A percentile compares a stretch with the other conserved stretches of the same genome.
phyloP scores from a whole-genome alignment of 2,888 invertebrate species.

The Lutraria lutraria region DNA sequence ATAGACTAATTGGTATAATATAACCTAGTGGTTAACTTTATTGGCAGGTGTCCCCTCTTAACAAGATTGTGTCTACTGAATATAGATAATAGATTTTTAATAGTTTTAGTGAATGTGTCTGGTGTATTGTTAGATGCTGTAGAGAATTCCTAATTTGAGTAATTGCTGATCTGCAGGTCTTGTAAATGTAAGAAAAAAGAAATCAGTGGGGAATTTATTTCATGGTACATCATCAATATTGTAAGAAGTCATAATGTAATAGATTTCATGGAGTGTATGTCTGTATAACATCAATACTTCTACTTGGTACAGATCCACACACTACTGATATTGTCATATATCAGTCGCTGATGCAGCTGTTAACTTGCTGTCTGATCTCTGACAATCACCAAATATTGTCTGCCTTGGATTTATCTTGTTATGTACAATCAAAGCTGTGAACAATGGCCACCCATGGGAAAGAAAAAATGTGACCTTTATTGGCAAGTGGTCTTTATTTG shows the following conservation, averaged over 20 bases:
- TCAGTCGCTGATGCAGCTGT: neutral
- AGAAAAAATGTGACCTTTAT: no score
- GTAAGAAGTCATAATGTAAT: conserved; percentile 13
- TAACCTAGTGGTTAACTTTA: no score
- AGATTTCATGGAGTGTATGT: neutral
- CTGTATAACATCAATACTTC: neutral
- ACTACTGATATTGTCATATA: neutral
- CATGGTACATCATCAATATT: conserved; percentile 10
- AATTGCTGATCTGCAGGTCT: neutral
- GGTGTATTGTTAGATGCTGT: no score
- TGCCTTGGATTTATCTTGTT: conserved; percentile 5
- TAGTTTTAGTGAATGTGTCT: no score
- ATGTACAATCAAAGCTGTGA: no score
- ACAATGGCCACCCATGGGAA: no score
- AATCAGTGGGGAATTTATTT: neutral
- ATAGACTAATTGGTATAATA: no score
- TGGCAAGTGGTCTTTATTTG: no score
- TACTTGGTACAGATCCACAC: neutral
- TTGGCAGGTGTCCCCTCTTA: no score
- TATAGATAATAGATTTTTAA: no score
- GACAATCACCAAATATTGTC: neutral
- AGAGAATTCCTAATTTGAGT: neutral
- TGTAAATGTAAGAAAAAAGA: conserved; percentile 13
- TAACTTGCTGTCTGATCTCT: neutral
- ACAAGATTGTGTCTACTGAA: no score